Conservation (phyloP, 2,888 invertebrate genomes). For the Phlogophora meticulosa region DNA sequence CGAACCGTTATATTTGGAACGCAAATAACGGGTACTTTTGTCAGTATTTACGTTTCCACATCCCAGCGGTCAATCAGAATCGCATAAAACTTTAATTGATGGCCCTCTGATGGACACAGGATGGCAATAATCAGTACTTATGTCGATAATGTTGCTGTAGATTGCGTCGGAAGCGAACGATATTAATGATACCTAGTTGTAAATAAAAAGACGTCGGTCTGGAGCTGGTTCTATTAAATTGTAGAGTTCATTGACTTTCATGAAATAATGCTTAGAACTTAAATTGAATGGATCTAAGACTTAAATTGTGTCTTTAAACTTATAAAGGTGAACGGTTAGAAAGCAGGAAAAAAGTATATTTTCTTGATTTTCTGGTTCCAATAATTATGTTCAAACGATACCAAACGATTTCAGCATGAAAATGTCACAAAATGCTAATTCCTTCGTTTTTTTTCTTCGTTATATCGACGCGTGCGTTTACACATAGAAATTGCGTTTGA, state of each 20-base stretch:
- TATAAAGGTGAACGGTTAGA: neutral
- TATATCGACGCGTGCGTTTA: conserved; percentile 14
- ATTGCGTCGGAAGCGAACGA: conserved; percentile 38
- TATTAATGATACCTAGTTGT: conserved; percentile 33
- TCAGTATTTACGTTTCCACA: conserved; percentile 40
- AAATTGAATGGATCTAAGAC: neutral
- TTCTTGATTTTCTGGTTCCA: conserved; percentile 8
- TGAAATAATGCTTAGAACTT: neutral
- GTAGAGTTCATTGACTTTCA: conserved; percentile 3
- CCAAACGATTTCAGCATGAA: conserved; percentile 18
- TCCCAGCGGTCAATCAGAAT: conserved; percentile 31
- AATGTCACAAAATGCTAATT: conserved; percentile 28
- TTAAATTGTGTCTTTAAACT: neutral
- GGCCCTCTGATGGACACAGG: conserved; percentile 40
- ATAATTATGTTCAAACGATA: too few relatives aligned
- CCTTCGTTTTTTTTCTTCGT: conserved; percentile 1
- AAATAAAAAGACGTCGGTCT: conserved; percentile 23
- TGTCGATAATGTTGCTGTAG: conserved; percentile 39
- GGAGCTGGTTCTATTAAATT: conserved; percentile 13
- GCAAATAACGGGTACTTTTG: conserved; percentile 34
- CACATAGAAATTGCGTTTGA: conserved; percentile 2
- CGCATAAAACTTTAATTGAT: conserved; percentile 44
- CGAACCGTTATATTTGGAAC: conserved; percentile 29
- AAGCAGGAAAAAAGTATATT: neutral
- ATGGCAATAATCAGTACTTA: conserved; percentile 21